These are phyloP conservation scores for Sandelia bainsii DNA, from an alignment of 2,797 vertebrate genomes.

Conservation along the genomic window DNA sequence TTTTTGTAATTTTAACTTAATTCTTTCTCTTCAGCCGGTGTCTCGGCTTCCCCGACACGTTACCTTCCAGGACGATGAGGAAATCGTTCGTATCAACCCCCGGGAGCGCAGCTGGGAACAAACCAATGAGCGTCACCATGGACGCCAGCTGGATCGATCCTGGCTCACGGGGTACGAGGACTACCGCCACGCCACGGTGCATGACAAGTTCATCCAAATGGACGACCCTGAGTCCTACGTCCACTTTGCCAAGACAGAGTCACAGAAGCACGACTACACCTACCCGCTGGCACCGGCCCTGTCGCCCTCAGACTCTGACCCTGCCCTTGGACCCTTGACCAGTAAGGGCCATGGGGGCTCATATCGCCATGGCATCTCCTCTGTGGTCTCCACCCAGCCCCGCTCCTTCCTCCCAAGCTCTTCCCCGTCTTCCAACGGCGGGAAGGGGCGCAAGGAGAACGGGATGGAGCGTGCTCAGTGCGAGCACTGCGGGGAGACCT, in stretches of 20 bases:
- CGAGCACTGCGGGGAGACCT: slow-evolving; percentile 94
- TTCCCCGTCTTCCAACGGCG: slow-evolving; percentile 77
- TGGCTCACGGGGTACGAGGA: slow-evolving; percentile 97
- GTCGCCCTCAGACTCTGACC: slow-evolving; percentile 85
- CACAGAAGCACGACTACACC: slow-evolving; percentile 94
- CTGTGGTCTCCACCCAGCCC: slow-evolving; percentile 91
- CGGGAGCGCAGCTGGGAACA: slow-evolving; percentile 92
- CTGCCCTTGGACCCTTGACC: slow-evolving; percentile 83
- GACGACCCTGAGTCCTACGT: slow-evolving; percentile 93
- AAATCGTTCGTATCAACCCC: slow-evolving; percentile 98
- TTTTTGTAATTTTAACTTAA: neutral
- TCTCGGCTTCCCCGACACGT: slow-evolving; percentile 89
- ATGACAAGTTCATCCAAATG: slow-evolving; percentile 88
- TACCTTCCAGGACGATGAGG: slow-evolving; percentile 95
- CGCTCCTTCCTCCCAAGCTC: slow-evolving; percentile 80
- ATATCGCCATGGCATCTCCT: slow-evolving; percentile 60
- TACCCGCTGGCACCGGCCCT: slow-evolving; percentile 90
- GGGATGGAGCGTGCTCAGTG: slow-evolving; percentile 89
- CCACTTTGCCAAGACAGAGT: slow-evolving; percentile 92
- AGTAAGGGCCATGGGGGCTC: slow-evolving; percentile 83
- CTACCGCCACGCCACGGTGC: slow-evolving; percentile 92
- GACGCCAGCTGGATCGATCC: slow-evolving; percentile 82
- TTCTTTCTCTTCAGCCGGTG: slow-evolving; percentile 79
- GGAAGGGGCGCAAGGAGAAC: slow-evolving; percentile 85
- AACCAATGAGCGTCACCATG: slow-evolving; percentile 57